Conservation (phyloP, 2,888 invertebrate species). For the Aphrophora alni region DNA sequence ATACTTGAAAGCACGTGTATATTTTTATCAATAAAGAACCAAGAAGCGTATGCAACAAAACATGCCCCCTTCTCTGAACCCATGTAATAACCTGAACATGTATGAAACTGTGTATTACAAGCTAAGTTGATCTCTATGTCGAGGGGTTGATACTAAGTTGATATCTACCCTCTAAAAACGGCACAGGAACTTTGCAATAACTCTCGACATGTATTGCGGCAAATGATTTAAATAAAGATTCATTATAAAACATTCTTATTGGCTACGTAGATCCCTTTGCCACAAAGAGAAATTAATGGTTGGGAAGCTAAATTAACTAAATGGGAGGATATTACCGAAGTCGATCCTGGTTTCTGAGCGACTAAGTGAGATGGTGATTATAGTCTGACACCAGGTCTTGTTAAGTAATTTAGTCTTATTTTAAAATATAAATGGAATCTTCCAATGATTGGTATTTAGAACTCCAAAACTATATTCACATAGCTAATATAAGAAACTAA, state of each 20-base stretch:
- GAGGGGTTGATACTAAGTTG: too few species aligned
- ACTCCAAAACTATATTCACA: too few species aligned
- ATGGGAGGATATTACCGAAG: not conserved
- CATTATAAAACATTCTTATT: not conserved
- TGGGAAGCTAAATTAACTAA: not conserved
- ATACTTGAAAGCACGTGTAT: not conserved
- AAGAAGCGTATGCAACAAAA: not conserved
- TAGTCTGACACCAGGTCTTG: not conserved
- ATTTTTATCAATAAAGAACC: not conserved
- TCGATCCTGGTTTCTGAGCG: too few species aligned
- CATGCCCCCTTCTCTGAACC: not conserved
- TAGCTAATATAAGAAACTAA: too few species aligned
- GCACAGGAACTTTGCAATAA: not conserved
- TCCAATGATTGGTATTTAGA: too few species aligned
- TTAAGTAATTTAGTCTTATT: too few species aligned
- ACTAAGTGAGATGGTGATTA: too few species aligned
- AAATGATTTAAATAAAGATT: not conserved
- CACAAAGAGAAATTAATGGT: not conserved
- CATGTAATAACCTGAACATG: not conserved
- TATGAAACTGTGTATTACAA: not conserved
- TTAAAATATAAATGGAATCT: too few species aligned
- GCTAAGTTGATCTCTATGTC: not conserved
- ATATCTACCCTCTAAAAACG: not conserved
- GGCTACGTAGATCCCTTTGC: not conserved
- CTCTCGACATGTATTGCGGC: not conserved